Evolutionary conservation across 2,888 invertebrate species (phyloP).

Genomic region (Encarsia formosa): DNA sequence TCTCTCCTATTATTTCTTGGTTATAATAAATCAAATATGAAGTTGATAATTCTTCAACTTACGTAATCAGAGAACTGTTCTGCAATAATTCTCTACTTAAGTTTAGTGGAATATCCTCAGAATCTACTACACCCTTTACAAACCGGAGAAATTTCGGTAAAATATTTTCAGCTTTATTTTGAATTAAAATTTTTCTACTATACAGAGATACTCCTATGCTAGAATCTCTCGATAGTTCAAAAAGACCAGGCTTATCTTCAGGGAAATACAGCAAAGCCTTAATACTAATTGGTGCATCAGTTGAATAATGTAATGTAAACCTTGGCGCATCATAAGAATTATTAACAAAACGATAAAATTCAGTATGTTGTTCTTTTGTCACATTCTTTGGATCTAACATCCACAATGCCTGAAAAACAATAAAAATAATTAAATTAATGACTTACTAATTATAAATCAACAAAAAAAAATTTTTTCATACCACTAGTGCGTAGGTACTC

Average conservation of each 20-base stretch:
- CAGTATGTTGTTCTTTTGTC: slow-evolving; percentile 78
- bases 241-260: slow-evolving; percentile 85
- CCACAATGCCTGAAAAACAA: slow-evolving; percentile 76
- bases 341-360: slow-evolving; percentile 87
- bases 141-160: slow-evolving; percentile 94
- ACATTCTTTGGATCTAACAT: slow-evolving; percentile 86
- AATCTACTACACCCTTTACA: slow-evolving; percentile 95
- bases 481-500: no score
- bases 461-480: background rate
- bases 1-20: no score
- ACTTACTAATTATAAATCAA: background rate
- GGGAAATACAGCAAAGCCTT: slow-evolving; percentile 90
- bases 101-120: slow-evolving; percentile 97
- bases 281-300: slow-evolving; percentile 88
- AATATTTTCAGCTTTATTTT: slow-evolving; percentile 84
- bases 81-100: slow-evolving; percentile 92
- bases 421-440: no score
- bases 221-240: slow-evolving; percentile 83
- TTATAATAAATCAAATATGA: no score
- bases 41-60: no score
- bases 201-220: slow-evolving; percentile 86
- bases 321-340: slow-evolving; percentile 84
- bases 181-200: slow-evolving; percentile 87
- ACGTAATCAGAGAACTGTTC: slow-evolving; percentile 86
- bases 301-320: slow-evolving; percentile 87